A percentile compares a stretch with the other conserved stretches of the same genome.
Evolutionary conservation across 2,888 invertebrate species (phyloP).

Genomic region (Aspidapion aeneum): DNA sequence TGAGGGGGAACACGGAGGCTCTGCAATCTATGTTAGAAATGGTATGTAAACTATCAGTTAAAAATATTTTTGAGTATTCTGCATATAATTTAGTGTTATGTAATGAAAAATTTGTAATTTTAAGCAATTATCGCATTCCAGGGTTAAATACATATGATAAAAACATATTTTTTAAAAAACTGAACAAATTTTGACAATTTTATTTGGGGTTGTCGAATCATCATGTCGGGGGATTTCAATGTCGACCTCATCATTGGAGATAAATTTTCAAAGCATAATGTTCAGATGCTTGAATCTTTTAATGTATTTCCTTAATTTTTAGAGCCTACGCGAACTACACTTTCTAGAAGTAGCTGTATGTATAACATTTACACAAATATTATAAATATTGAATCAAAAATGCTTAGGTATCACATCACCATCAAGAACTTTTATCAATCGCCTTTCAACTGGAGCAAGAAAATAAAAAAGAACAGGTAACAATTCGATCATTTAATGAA

Average conservation of each 20-base stretch:
- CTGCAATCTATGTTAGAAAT: background rate
- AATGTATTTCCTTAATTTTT: background rate
- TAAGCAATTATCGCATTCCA: background rate
- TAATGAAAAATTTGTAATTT: too few relatives aligned
- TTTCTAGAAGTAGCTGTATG: background rate
- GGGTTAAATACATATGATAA: background rate
- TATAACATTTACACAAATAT: background rate
- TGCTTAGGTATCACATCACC: background rate
- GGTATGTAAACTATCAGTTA: too few relatives aligned
- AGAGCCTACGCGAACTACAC: background rate
- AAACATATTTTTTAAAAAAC: background rate
- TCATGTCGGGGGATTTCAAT: background rate
- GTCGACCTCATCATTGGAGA: background rate
- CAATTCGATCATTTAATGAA: background rate
- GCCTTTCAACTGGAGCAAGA: background rate
- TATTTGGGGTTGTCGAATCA: background rate
- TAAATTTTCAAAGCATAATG: background rate
- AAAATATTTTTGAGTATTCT: too few relatives aligned
- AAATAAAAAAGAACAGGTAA: background rate
- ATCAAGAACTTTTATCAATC: background rate
- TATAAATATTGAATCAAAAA: background rate
- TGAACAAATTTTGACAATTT: background rate
- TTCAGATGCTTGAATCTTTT: background rate
- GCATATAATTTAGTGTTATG: too few relatives aligned
- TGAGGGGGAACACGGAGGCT: background rate